Evolutionary conservation across 1,140 invertebrate species (phyloP).

Genomic region (Drosophila tropicalis): DNA sequence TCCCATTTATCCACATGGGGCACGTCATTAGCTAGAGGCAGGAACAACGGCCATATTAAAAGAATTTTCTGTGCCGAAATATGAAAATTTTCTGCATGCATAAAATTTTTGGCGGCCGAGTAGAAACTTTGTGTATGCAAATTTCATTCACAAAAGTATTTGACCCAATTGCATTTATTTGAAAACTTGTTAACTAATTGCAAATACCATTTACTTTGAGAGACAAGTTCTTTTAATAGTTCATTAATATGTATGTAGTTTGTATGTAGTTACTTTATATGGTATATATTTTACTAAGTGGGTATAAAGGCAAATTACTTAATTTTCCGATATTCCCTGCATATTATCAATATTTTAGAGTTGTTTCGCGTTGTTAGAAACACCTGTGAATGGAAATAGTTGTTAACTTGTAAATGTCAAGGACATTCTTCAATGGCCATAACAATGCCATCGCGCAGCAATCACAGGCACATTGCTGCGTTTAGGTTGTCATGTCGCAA

Average conservation of each 20-base stretch:
- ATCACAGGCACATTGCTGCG: conserved; percentile 44
- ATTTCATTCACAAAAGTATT: conserved; percentile 28
- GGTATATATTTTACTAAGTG: too few species aligned
- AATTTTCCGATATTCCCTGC: background rate
- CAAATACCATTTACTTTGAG: background rate
- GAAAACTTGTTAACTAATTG: background rate
- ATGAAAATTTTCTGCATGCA: conserved; percentile 10
- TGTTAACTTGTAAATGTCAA: conserved; percentile 57
- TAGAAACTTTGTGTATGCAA: background rate
- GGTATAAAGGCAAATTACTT: too few species aligned
- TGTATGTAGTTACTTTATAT: too few species aligned
- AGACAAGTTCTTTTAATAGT: background rate
- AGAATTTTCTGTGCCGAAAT: conserved; percentile 8
- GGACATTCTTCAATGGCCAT: conserved; percentile 38
- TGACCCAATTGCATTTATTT: conserved; percentile 15
- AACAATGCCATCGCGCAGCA: conserved; percentile 30
- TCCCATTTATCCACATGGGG: conserved; percentile 3
- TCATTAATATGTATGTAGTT: too few species aligned
- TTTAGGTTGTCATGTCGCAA: conserved; percentile 24
- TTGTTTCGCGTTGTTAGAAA: conserved; percentile 29
- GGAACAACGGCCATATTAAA: background rate
- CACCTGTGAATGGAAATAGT: conserved; percentile 26
- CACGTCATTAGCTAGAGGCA: conserved; percentile 2
- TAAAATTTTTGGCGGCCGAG: background rate
- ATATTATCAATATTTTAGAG: conserved; percentile 1